Conservation (phyloP, 2,797 vertebrate genomes). For the Petrocephalus schoutedeni region DNA sequence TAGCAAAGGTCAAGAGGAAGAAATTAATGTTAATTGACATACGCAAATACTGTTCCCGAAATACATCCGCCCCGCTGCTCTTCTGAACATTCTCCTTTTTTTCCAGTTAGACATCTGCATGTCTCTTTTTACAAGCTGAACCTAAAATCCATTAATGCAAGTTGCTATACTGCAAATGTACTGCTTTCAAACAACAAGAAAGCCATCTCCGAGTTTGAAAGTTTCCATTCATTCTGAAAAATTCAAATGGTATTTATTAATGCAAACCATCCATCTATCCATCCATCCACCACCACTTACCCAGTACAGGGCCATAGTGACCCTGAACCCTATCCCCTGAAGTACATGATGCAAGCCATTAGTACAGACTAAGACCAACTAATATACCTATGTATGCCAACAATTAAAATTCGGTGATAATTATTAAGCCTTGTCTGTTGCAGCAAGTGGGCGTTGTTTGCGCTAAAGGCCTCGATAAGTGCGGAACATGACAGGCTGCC, state of each 20-base stretch:
- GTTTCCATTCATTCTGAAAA: neutral
- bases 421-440: neutral
- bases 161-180: neutral
- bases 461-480: neutral
- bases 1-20: conserved; percentile 9
- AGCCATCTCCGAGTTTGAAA: neutral
- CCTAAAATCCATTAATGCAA: neutral
- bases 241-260: neutral
- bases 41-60: neutral
- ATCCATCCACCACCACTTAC: neutral
- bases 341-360: neutral
- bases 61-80: neutral
- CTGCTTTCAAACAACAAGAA: neutral
- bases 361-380: neutral
- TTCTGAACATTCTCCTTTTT: neutral
- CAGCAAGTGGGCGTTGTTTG: neutral
- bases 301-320: neutral
- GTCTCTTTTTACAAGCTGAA: neutral
- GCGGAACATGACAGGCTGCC: neutral
- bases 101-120: neutral
- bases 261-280: neutral
- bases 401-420: neutral
- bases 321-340: neutral
- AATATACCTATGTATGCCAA: neutral
- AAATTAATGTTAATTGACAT: neutral